phyloP scores from a whole-genome alignment of 2,888 invertebrate genomes.

The Epinotia ramella region DNA sequence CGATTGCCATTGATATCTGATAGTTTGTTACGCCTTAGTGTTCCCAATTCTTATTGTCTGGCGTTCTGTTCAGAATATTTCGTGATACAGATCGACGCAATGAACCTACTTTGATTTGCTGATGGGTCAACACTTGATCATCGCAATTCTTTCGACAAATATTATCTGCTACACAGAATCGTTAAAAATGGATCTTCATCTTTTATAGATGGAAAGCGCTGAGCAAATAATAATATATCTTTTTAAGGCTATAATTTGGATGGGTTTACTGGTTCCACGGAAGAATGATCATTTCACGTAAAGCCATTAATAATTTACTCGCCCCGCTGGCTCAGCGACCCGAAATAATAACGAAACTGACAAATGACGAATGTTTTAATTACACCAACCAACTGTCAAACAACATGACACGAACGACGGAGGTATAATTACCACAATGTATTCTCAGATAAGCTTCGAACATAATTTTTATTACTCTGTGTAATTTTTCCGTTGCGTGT shows the following conservation, averaged over 20 bases:
- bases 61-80: conserved; percentile 2
- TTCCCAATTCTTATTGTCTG: background rate
- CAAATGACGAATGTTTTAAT: conserved; percentile 22
- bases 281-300: background rate
- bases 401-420: conserved; percentile 21
- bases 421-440: conserved; percentile 22
- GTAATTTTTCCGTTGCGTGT: background rate
- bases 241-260: background rate
- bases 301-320: background rate
- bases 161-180: background rate
- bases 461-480: conserved; percentile 13
- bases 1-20: conserved; percentile 9
- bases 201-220: background rate
- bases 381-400: conserved; percentile 25
- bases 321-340: background rate
- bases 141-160: background rate
- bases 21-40: background rate
- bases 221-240: background rate
- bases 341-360: conserved; percentile 10
- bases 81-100: background rate
- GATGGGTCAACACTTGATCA: background rate
- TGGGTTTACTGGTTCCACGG: background rate
- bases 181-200: background rate
- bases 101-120: conserved; percentile 14
- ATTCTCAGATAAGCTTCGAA: conserved; percentile 8